These are phyloP conservation scores for Nephrocerus scutellatus DNA, from an alignment of 2,888 invertebrate species.

Conservation along the genomic window DNA sequence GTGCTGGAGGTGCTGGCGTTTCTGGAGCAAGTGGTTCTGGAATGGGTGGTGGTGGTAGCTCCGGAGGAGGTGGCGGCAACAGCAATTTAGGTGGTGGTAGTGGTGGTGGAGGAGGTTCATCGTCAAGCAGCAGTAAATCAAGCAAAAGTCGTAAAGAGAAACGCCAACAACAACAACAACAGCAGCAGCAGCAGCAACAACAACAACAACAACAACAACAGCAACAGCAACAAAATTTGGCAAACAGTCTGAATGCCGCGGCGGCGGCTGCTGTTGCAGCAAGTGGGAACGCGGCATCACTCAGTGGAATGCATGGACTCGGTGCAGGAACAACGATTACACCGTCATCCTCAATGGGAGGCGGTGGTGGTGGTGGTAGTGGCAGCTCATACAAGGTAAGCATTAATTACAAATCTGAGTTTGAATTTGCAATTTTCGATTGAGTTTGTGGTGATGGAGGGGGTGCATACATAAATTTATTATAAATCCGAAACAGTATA, in stretches of 20 bases:
- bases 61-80: constrained; percentile 27
- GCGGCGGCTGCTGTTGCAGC: constrained; percentile 40
- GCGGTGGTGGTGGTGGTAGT: constrained; percentile 29
- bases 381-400: constrained; percentile 37
- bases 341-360: constrained; percentile 33
- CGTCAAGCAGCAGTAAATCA: constrained; percentile 38
- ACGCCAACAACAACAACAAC: constrained; percentile 39
- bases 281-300: constrained; percentile 36
- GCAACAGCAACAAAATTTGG: constrained; percentile 41
- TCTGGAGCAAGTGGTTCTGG: constrained; percentile 30
- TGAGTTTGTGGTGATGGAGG: no score
- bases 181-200: constrained; percentile 38
- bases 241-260: constrained; percentile 39
- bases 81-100: constrained; percentile 36
- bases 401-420: no score
- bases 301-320: constrained; percentile 41
- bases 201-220: constrained; percentile 35
- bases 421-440: no score
- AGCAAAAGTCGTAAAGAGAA: constrained; percentile 46
- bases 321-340: constrained; percentile 41
- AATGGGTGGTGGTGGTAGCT: constrained; percentile 37
- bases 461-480: no score
- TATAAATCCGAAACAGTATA: no score
- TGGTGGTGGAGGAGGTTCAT: constrained; percentile 34
- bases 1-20: constrained; percentile 40